These are phyloP conservation scores for Drosophila navojoa DNA, from an alignment of 1,140 invertebrate genomes.

Conservation along the genomic window DNA sequence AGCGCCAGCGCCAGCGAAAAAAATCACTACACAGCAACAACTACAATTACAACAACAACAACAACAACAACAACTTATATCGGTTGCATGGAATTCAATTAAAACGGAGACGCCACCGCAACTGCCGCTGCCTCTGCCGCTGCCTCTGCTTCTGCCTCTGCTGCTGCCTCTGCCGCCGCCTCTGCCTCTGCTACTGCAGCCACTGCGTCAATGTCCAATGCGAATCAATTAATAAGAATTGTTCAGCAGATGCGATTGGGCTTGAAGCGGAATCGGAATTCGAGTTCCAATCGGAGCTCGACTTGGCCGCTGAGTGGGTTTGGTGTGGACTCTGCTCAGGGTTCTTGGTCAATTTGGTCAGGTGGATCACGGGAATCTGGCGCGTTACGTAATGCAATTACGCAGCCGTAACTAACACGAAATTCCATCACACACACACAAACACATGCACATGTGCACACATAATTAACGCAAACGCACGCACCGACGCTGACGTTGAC, in stretches of 20 bases:
- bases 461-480: constrained; percentile 52
- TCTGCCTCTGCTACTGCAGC: constrained; percentile 5
- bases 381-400: constrained; percentile 55
- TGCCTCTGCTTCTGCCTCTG: not conserved
- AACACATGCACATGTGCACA: constrained; percentile 3
- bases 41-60: not conserved
- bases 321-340: no score
- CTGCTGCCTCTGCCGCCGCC: constrained; percentile 15
- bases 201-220: constrained; percentile 12
- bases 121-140: constrained; percentile 20
- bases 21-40: no score
- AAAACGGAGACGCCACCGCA: constrained; percentile 51
- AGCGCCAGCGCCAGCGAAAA: no score
- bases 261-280: no score
- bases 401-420: constrained; percentile 55
- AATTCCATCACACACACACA: constrained; percentile 32
- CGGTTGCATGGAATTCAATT: constrained; percentile 65
- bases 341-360: constrained; percentile 22
- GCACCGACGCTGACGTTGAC: constrained; percentile 15
- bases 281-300: no score
- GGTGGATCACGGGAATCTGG: constrained; percentile 19
- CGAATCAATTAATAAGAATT: constrained; percentile 77
- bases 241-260: constrained; percentile 1
- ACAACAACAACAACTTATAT: constrained; percentile 2
- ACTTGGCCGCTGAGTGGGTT: no score